These are phyloP conservation scores for Danio choprae DNA, from an alignment of 2,797 vertebrate genomes.

Conservation along the genomic window DNA sequence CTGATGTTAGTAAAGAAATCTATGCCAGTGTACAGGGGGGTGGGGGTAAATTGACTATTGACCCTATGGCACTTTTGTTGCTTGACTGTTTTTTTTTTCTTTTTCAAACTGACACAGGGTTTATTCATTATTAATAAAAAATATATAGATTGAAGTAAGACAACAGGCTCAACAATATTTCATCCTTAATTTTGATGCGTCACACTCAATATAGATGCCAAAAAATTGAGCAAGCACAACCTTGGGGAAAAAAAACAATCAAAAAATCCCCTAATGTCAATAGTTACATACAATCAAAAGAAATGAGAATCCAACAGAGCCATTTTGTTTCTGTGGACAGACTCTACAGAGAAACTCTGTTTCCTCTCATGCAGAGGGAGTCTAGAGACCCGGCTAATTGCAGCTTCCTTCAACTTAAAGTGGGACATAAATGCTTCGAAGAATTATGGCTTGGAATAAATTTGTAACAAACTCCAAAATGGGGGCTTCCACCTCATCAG, in stretches of 20 bases:
- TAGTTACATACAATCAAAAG: not conserved
- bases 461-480: constrained; percentile 59
- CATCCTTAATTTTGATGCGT: constrained; percentile 76
- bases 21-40: too few species aligned
- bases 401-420: constrained; percentile 59
- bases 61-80: too few species aligned
- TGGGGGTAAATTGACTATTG: too few species aligned
- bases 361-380: constrained; percentile 58
- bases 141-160: constrained; percentile 66
- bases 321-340: constrained; percentile 17
- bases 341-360: constrained; percentile 62
- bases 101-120: too few species aligned
- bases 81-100: too few species aligned
- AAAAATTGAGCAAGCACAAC: constrained; percentile 42
- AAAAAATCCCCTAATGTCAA: not conserved
- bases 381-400: constrained; percentile 71
- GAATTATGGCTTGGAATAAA: constrained; percentile 67
- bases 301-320: constrained; percentile 22
- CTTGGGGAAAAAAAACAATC: not conserved
- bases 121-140: too few species aligned
- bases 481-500: constrained; percentile 66
- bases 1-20: too few species aligned
- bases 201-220: constrained; percentile 64
- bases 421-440: constrained; percentile 62
- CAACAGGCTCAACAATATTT: constrained; percentile 71